Evolutionary conservation across 2,888 invertebrate species (phyloP), one percentile per base, ranked within the genome.

Genomic region (Rotaria socialis): DNA sequence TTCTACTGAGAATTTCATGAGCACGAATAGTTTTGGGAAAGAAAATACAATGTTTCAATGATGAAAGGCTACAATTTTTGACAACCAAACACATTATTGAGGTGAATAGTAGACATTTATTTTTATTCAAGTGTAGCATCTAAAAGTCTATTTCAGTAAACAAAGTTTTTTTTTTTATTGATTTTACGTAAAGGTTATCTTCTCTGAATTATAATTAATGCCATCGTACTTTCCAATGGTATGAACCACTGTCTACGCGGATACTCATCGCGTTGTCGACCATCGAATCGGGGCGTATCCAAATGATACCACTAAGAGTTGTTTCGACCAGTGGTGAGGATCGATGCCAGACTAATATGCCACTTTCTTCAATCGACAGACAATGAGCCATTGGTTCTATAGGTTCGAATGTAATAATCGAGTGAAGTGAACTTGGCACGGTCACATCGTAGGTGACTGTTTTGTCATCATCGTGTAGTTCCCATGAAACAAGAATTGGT

Each of bases 401-500:
- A n/a, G 80, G 80, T 14, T 80, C 80, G 14, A 80, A 80, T 41
- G 80, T 80, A 24, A 80, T 47, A 24, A 80, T 47, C 2, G 80
- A 43, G n/a, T 47, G 24, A 47, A 43, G n/a, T 47, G 80, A 80
- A 5, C 47, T 41, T 10, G 80, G 80, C 47, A 80, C 22, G 11
- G 80, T 80, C 10, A 80, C 43, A 19, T 80, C 14, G n/a, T 80
- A 80, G 24, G 24, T 80, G 24, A 80, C 47, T 47, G 47, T n/a
- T 0, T 80, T 47, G 6, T 43, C 24, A 47, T 80, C n/a, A n/a
- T 6, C 47, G 11, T 80, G 24, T 47, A 43, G 24, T 47, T 80
- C 24, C 80, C 80, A 80, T 80, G 80, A 22, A 8, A 80, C 80
- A 47, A 80, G 47, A 80, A 80, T 47, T 14, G 47, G n/a, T 24